Evolutionary conservation across 2,797 vertebrate genomes (phyloP), one percentile per base, ranked within the genome.

Genomic region (Xenopus petersii): DNA sequence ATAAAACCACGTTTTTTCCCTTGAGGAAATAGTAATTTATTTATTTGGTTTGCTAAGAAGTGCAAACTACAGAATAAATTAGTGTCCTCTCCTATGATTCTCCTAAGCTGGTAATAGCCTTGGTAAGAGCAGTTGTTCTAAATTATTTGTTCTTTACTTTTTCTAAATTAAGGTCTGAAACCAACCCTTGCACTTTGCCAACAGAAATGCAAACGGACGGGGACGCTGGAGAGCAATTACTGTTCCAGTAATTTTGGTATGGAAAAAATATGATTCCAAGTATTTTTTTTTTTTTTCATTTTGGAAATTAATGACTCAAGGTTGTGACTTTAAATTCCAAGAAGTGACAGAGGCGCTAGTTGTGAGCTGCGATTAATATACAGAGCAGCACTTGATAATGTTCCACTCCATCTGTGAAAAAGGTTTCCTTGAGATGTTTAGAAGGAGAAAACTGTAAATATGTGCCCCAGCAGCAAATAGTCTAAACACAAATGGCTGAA

Each of bases 191-290:
- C 92, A 10, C 83, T 95, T 69, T 99, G 98, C 90, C 95, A 95
- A 84, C 95, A 95, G 81, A 98, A 97, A 88, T 99, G 97, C 81
- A 95, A 92, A 85, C 91, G 94, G 80, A 91, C 81, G 0, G 94
- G 95, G 79, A 96, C 92, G 75, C 90, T 95, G 26, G 93, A 97
- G 87, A 95, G 90, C 86, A 95, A 95, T 91, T 99, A 94, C 61
- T 99, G 98, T 87, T 94, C 95, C 77, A 99, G 95, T 87, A 92
- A 96, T 88, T 99, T 99, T 1, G 98, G 98, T 99, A 93, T 94
- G 94, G 75, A 80, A 42, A 42, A 73, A 9, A 26, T 63, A 51
- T 51, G 49, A 64, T 60, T 9, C 21, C 21, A 60, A 6, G 12
- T 26, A 30, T 30, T 79, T 68, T 71, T 42, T 36, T 71, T 42